Conservation (phyloP, 2,113 vertebrate species). For the Phoxinus phoxinus region DNA sequence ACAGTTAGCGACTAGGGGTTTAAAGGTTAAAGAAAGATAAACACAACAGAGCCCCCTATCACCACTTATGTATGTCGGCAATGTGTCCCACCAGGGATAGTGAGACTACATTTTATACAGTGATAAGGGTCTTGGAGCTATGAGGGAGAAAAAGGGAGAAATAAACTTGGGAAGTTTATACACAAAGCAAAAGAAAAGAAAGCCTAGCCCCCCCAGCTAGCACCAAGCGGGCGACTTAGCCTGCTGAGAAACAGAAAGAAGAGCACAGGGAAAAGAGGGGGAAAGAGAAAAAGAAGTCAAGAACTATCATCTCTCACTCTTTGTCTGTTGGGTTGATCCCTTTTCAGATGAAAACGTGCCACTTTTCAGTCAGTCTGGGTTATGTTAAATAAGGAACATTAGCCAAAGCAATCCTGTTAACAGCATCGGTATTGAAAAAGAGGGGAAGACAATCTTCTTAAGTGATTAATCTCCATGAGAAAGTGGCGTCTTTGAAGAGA, state of each 20-base stretch:
- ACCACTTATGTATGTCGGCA: constrained; percentile 14
- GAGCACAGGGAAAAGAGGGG: constrained; percentile 4
- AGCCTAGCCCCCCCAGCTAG: constrained; percentile 15
- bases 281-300: constrained; percentile 60
- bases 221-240: background rate
- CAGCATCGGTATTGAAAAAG: constrained; percentile 58
- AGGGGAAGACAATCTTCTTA: constrained; percentile 71
- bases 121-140: background rate
- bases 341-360: constrained; percentile 73
- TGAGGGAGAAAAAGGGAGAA: background rate
- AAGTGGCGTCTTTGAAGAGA: constrained; percentile 68
- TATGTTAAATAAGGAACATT: constrained; percentile 70
- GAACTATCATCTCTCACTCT: constrained; percentile 64
- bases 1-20: constrained; percentile 48
- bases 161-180: constrained; percentile 22
- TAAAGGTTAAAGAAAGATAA: constrained; percentile 65
- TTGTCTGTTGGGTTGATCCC: constrained; percentile 68
- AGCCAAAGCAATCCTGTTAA: constrained; percentile 78
- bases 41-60: constrained; percentile 43
- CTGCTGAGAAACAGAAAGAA: constrained; percentile 17
- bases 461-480: constrained; percentile 79
- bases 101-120: constrained; percentile 1
- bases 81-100: background rate
- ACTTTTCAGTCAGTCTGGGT: constrained; percentile 64
- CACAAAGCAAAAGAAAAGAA: constrained; percentile 6